Percentiles rank a stretch among this genome's conserved stretches.
Conservation (phyloP, 2,888 invertebrate species). For the Eristalinus aeneus region DNA sequence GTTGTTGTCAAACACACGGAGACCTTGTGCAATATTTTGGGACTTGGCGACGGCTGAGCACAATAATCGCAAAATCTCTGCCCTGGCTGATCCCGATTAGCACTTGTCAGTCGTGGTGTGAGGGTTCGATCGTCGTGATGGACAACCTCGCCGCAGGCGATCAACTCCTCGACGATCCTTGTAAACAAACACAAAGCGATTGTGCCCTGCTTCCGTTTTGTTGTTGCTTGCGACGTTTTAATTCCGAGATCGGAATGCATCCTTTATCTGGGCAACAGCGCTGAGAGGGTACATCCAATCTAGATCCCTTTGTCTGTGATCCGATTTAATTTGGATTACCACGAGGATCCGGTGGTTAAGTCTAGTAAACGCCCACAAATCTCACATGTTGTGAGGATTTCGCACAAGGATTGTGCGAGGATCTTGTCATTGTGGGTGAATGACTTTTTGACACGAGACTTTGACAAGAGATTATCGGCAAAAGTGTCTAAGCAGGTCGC, state of each 20-base stretch:
- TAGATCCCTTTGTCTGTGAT: conserved; percentile 69
- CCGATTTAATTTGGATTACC: conserved; percentile 79
- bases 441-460: conserved; percentile 57
- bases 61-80: conserved; percentile 27
- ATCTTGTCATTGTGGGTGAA: background rate
- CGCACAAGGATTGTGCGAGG: conserved; percentile 3
- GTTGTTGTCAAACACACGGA: conserved; percentile 63
- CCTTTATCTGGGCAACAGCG: conserved; percentile 37
- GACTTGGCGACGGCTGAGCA: conserved; percentile 46
- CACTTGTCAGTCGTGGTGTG: conserved; percentile 41
- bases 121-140: background rate
- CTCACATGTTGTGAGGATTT: conserved; percentile 58
- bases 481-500: conserved; percentile 3
- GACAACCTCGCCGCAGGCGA: background rate
- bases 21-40: conserved; percentile 67
- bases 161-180: conserved; percentile 32
- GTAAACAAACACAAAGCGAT: conserved; percentile 30
- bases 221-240: conserved; percentile 29
- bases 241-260: conserved; percentile 17
- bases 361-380: conserved; percentile 79
- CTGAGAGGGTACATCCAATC: conserved; percentile 58
- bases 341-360: conserved; percentile 77
- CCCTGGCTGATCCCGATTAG: conserved; percentile 63
- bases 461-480: conserved; percentile 13
- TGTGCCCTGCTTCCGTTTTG: conserved; percentile 67